Conservation (phyloP, 2,888 invertebrate genomes). For the Habroteleia sp. region DNA sequence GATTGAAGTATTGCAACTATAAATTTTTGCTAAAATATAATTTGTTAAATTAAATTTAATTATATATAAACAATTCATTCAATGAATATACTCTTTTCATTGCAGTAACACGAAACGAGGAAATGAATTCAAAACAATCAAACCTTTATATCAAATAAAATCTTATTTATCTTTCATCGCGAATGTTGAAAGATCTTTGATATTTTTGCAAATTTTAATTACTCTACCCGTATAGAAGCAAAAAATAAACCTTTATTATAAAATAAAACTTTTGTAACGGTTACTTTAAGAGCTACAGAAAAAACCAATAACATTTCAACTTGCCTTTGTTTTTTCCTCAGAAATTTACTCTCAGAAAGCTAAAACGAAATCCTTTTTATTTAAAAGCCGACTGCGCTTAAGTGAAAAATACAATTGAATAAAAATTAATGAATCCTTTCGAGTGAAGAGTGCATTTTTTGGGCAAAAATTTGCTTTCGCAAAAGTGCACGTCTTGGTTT, state of each 20-base stretch:
- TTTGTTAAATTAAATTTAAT: too few relatives aligned
- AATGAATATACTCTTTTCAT: too few relatives aligned
- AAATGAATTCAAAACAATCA: too few relatives aligned
- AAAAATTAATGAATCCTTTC: conserved; percentile 40
- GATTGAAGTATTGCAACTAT: too few relatives aligned
- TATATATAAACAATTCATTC: too few relatives aligned
- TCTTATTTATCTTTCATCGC: too few relatives aligned
- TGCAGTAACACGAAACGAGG: too few relatives aligned
- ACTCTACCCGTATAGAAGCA: background rate
- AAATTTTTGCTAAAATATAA: too few relatives aligned
- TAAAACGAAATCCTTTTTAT: conserved; percentile 14
- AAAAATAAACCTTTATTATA: too few relatives aligned
- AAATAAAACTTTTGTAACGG: too few relatives aligned
- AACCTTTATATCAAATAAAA: too few relatives aligned
- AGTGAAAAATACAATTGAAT: conserved; percentile 45
- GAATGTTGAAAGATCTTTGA: background rate
- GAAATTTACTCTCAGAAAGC: background rate
- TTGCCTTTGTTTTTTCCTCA: background rate
- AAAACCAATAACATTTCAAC: background rate
- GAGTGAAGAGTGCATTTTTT: conserved; percentile 14
- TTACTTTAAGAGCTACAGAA: too few relatives aligned
- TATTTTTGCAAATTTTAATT: background rate
- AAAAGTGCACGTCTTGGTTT: conserved; percentile 3
- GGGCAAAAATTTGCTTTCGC: conserved; percentile 7
- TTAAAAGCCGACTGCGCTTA: conserved; percentile 12